phyloP scores from a whole-genome alignment of 2,888 invertebrate genomes.

The Metacarcinus magister region DNA sequence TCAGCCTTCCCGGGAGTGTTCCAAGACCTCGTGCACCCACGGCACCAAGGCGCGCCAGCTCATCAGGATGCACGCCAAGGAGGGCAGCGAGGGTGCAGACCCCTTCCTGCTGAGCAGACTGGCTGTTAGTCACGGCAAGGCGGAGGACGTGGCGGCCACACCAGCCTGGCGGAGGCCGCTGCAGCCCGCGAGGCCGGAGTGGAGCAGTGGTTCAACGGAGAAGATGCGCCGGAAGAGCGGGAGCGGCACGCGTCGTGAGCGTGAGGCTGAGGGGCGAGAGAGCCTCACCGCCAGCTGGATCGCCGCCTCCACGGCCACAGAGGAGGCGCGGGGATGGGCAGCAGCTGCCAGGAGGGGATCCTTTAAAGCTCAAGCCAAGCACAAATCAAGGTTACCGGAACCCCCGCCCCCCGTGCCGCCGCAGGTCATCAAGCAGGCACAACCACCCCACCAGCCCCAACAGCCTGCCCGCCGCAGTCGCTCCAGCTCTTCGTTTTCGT shows the following conservation, averaged over 20 bases:
- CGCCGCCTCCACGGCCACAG: slow-evolving; percentile 30
- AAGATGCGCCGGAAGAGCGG: slow-evolving; percentile 67
- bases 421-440: slow-evolving; percentile 57
- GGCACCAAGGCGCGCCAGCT: slow-evolving; percentile 61
- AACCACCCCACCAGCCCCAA: slow-evolving; percentile 35
- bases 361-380: slow-evolving; percentile 64
- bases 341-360: slow-evolving; percentile 56
- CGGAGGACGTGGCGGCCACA: background rate
- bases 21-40: slow-evolving; percentile 69
- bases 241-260: slow-evolving; percentile 47
- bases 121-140: slow-evolving; percentile 50
- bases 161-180: background rate
- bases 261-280: slow-evolving; percentile 67
- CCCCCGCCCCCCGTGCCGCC: background rate
- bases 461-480: slow-evolving; percentile 69
- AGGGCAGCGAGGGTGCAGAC: slow-evolving; percentile 60
- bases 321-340: slow-evolving; percentile 67
- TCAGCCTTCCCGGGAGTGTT: slow-evolving; percentile 66
- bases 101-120: slow-evolving; percentile 68
- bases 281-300: slow-evolving; percentile 55
- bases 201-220: slow-evolving; percentile 60
- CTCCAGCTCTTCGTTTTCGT: slow-evolving; percentile 73
- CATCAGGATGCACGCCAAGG: slow-evolving; percentile 59
- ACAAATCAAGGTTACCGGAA: slow-evolving; percentile 64
- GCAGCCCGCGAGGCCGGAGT: slow-evolving; percentile 66